These are phyloP conservation scores for Phoxinus dragarum DNA, from an alignment of 2,797 vertebrate species.

Conservation along the genomic window DNA sequence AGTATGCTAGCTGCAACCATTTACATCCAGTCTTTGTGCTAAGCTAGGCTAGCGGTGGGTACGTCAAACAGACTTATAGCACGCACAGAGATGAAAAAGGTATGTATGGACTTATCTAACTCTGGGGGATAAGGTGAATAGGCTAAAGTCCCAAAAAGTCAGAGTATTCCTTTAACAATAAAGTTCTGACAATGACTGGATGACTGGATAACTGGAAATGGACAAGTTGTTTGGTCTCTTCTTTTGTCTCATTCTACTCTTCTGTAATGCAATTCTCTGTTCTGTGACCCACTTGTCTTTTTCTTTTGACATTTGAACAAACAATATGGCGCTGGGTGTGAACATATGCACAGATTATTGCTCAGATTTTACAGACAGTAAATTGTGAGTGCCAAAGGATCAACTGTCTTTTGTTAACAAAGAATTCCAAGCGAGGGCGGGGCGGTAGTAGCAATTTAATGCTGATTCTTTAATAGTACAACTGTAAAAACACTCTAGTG, in stretches of 20 bases:
- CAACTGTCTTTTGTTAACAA: slow-evolving; percentile 28
- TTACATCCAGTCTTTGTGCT: too few relatives aligned
- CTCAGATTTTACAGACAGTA: slow-evolving; percentile 14
- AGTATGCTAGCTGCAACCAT: too few relatives aligned
- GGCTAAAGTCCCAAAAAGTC: too few relatives aligned
- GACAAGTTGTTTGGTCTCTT: not conserved
- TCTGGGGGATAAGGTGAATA: too few relatives aligned
- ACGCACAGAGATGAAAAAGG: too few relatives aligned
- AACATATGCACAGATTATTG: slow-evolving; percentile 12
- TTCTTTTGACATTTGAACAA: slow-evolving; percentile 23
- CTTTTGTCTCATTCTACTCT: slow-evolving; percentile 9
- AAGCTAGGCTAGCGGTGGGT: too few relatives aligned
- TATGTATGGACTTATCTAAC: too few relatives aligned
- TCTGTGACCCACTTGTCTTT: not conserved
- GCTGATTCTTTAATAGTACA: not conserved
- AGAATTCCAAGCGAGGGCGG: slow-evolving; percentile 8
- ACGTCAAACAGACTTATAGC: too few relatives aligned
- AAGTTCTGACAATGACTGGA: not conserved
- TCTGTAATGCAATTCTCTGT: not conserved
- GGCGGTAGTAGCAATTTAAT: slow-evolving; percentile 1
- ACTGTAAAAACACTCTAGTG: slow-evolving; percentile 2
- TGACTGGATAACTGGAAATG: not conserved
- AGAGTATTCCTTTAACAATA: too few relatives aligned
- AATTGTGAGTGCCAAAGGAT: slow-evolving; percentile 4
- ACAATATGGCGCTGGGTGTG: slow-evolving; percentile 25